These are phyloP conservation scores for Lepus townsendii DNA, from an alignment of 2,797 vertebrate species.

Conservation along the genomic window DNA sequence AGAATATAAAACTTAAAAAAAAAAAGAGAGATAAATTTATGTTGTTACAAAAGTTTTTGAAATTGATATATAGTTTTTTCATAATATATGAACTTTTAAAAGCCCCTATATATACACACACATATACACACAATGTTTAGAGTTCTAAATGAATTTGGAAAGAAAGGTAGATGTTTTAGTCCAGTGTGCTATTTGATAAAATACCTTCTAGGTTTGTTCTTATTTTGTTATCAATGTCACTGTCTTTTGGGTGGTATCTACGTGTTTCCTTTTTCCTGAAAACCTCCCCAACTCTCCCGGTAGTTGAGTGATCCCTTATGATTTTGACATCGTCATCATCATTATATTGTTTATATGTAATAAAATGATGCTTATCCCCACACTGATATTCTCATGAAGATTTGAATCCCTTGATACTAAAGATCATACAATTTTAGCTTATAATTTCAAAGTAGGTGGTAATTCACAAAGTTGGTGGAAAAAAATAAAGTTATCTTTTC, in stretches of 20 bases:
- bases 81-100: no score
- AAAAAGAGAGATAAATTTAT: no score
- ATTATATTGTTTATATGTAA: not conserved
- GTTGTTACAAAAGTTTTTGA: no score
- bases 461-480: no score
- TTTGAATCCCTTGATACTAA: not conserved
- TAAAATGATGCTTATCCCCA: slow-evolving; percentile 6
- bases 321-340: not conserved
- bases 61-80: no score
- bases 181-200: slow-evolving; percentile 36
- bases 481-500: no score
- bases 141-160: slow-evolving; percentile 19
- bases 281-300: not conserved
- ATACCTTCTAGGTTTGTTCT: not conserved
- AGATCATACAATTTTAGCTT: slow-evolving; percentile 24
- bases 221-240: not conserved
- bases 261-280: slow-evolving; percentile 13
- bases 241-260: not conserved
- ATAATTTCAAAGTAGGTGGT: not conserved
- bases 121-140: not conserved
- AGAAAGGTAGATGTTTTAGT: slow-evolving; percentile 8
- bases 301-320: not conserved
- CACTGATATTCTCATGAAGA: not conserved
- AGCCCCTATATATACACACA: not conserved
- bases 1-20: no score